Evolutionary conservation across 2,888 invertebrate species (phyloP), one percentile per base, ranked within the genome.

Genomic region (Mechanitis mazaeus): DNA sequence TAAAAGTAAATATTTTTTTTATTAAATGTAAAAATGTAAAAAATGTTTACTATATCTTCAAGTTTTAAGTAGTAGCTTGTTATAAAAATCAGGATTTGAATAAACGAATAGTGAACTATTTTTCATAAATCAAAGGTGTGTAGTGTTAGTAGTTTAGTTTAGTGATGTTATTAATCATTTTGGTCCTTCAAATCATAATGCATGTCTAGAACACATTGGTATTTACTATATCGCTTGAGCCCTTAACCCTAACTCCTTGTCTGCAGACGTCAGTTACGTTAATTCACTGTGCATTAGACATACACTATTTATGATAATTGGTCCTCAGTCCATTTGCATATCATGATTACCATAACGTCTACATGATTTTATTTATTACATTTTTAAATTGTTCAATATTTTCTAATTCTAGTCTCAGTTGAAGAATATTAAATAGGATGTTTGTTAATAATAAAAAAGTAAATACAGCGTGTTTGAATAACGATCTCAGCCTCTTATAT

Each of bases 291-390:
- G 46, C 64, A 67, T 70, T 69, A 68, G 67, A 68, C 70, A 69
- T 60, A 67, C 65, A 64, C 66, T 70, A 70, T 71, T 71, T 71
- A 72, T 72, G 71, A 68, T 72, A 72, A 72, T 72, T 71, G 68
- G 65, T 64, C 54, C 59, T 61, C 45, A 62, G 64, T 61, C 55
- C 60, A 72, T 72, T 72, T 71, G 68, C 72, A 71, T 72, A 70
- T 68, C 67, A 64, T 65, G 66, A 69, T 65, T 66, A 63, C 61
- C 64, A 66, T 68, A 67, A 69, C 64, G 68, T 64, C 53, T 54
- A 28, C 55, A 47, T 42, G 33, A 59, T 61, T 65, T 66, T 66
- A 66, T 64, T 47, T 59, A 62, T 57, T 60, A 50, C 11, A 50
- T 31, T 50, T 50, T 50, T 50, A 50, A 9, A 31, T 4, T 50